Base-by-base conservation (phyloP, 2,888 invertebrate genomes). In the Oxyscelio sp. region DNA sequence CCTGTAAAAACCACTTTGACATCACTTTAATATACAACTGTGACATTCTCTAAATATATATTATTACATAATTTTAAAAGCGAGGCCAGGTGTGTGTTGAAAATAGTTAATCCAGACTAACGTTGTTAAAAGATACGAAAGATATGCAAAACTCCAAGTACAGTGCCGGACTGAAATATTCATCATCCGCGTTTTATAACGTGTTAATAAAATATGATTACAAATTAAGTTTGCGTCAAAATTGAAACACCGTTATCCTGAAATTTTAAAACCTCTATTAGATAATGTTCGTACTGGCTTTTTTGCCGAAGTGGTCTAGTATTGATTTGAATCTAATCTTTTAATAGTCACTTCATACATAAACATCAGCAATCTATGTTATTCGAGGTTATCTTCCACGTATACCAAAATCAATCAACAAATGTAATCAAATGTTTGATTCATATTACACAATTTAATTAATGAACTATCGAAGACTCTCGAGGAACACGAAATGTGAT, bases 321-420 rank as follows among this genome's bases (percentile, higher is more conserved):
- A 84, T 84, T 70, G 84, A 84, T 73, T 79, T 70, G 56, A 63
- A 63, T 75, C 58, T 65, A 75, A 80, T 84, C 75, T 84, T 84
- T 75, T 84, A 84, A 80, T 84, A 79, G 84, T 70, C 58, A 22
- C 66, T 80, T 83, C 84, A 84, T 80, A 80, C 84, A 80, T 84
- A 84, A 84, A 80, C 84, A 84, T 84, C 58, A 71, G 63, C 56
- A 66, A 61, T 73, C 73, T 66, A 59, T 78, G 58, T 59, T 65
- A 65, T 75, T 65, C 75, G 84, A 80, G 70, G 84, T 63, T 80
- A 79, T 71, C 78, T 63, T 70, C 17, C 24, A 8, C 40, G 11
- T 52, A 24, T 9, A 52, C 19, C 68, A 52, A 61, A 80, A 84
- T 75, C 71, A 71, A 84, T 84, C 71, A 58, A 73, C 48, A 68